Base-by-base conservation (phyloP, 2,797 vertebrate genomes). In the Benthosema pterotum region DNA sequence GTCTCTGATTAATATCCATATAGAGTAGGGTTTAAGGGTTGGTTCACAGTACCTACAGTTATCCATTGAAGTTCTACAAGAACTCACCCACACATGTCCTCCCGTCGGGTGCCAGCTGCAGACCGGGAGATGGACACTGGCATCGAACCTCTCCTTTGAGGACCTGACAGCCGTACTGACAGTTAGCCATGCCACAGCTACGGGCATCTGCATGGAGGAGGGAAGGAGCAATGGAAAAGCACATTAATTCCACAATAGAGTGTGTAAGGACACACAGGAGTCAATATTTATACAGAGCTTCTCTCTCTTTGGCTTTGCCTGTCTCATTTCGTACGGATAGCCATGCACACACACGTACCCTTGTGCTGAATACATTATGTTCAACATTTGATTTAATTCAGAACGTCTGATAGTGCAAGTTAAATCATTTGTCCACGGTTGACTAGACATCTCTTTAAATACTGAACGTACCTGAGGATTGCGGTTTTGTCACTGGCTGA, bases 131-230 rank as follows among this genome's bases (percentile, higher is more conserved):
- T 1, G 98, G 98, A 75, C 98, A 99, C 73, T 94, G 96, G 83
- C 98, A 99, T 54, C 90, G 94, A 8, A 97, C 90, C 52, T 98
- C 95, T 56, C 97, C 98, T 85, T 98, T 99, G 81, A 95, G 83
- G 4, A 98, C 88, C 9, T 98, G 96, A 45, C 98, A 99, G 82
- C 97, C 98, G 4, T 99, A 98, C 87, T 99, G 98, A 75, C 98
- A 99, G 88, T 99, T 98, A 42, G 97, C 97, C 96, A 97, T 94
- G 5, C 93, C 93, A 76, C 98, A 99, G 0, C 95, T 94, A 46
- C 93, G 90, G 54, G 93, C 90, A 78, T 93, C 98, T 99, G 83
- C 28, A 32, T 32, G 5, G 28, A 6, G 32, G 32, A 48, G 16
- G 7, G 15, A 28, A 42, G 66, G 60, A 45, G 72, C 49, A 66